Evolutionary conservation across 2,888 invertebrate species (phyloP), one percentile per base, ranked within the genome.

Genomic region (Alcis repandata): DNA sequence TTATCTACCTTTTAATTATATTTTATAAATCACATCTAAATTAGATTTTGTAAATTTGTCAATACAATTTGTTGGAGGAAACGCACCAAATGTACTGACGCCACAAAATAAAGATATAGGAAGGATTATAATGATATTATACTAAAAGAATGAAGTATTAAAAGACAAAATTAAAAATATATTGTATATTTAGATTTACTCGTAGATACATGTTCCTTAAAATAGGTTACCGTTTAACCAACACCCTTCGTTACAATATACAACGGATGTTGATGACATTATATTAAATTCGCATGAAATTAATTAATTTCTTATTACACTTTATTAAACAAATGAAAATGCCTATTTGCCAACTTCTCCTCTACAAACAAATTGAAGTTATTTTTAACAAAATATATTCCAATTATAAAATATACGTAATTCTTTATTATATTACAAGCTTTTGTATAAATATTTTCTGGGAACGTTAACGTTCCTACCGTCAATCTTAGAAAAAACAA

Each of bases 191-290:
- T 60, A 82, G 81, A 84, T 90, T 87, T 87, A 88, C 82, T 89
- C 85, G 85, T 88, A 91, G 83, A 90, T 79, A 82, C 76, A 83
- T 68, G 80, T 83, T 86, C 78, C 89, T 89, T 89, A 91, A 77
- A 83, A 82, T 92, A 92, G 86, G 90, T 92, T 92, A 93, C 86
- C 87, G 79, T 77, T 86, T 83, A 87, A 87, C 91, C 91, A 92
- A 92, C 91, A 92, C 90, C 91, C 90, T 86, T 82, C 80, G 80
- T 83, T 86, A 91, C 75, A 82, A 79, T 80, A 84, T 78, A 84
- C 56, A 80, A 79, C 76, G 91, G 91, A 89, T 91, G 91, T 88
- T 88, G 91, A 87, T 84, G 54, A 73, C 63, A 72, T 54, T 68
- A 58, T 8, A 17, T 75, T 76, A 76, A 74, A 79, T 78, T 80